These are phyloP conservation scores for Trichogramma evanescens DNA, from an alignment of 2,888 invertebrate genomes.

Conservation along the genomic window DNA sequence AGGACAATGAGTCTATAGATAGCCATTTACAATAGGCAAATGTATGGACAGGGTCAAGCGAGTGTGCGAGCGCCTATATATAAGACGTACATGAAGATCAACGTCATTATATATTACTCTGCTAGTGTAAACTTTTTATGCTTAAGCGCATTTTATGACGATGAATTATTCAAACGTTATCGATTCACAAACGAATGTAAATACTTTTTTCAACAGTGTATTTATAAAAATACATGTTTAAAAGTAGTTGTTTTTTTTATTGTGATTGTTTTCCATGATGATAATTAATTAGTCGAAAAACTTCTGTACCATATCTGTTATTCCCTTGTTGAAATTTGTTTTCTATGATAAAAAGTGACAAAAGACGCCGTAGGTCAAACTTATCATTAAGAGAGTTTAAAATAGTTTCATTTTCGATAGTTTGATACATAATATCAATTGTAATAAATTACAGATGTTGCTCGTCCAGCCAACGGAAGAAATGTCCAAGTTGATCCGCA, in stretches of 20 bases:
- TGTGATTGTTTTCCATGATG: too few relatives aligned
- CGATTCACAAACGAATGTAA: not conserved
- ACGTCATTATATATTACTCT: not conserved
- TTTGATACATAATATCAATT: not conserved
- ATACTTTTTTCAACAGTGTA: not conserved
- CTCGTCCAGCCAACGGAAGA: slow-evolving; percentile 63
- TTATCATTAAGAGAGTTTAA: not conserved
- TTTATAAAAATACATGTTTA: slow-evolving; percentile 5
- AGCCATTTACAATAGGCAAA: slow-evolving; percentile 4
- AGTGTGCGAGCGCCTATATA: too few relatives aligned
- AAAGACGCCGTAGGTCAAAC: not conserved
- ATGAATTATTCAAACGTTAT: slow-evolving; percentile 11
- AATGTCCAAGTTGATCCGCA: slow-evolving; percentile 60
- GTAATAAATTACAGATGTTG: slow-evolving; percentile 47
- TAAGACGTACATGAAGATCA: slow-evolving; percentile 4
- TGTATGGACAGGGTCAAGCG: slow-evolving; percentile 13
- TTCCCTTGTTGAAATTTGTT: too few relatives aligned
- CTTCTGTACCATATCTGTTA: too few relatives aligned
- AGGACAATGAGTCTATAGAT: slow-evolving; percentile 10
- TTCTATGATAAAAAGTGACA: not conserved
- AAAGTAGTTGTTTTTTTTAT: slow-evolving; percentile 1
- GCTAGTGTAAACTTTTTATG: slow-evolving; percentile 17
- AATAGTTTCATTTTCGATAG: not conserved
- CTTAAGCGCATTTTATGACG: slow-evolving; percentile 1
- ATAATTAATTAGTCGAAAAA: too few relatives aligned